Evolutionary conservation across 1,140 invertebrate species (phyloP), one percentile per base, ranked within the genome.

Genomic region (Apocrypta bakeri): DNA sequence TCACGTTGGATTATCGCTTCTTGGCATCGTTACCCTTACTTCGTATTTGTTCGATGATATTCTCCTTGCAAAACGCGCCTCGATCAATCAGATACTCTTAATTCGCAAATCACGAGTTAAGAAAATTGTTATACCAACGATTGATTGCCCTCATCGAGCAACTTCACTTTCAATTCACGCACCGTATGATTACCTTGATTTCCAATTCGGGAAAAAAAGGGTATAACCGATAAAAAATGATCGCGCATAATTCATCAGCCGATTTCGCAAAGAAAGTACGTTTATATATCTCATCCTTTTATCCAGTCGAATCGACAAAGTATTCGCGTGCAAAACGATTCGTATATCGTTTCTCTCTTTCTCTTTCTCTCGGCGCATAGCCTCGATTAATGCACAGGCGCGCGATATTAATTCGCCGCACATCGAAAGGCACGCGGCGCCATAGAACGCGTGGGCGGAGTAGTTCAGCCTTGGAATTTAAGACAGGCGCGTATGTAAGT

Each of bases 371-470:
- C 42, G 4, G 12, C 9, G 4, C 17, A 48, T 27, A 64, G 1
- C 11, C 27, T 66, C 64, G 27, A 71, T 71, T 71, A 71, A 71
- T 71, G 31, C 27, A 29, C 17, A 33, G 25, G 8, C 29, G 31
- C 68, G 21, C 29, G 29, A 71, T 71, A 71, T 71, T 71, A 71
- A 71, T 71, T 71, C 17, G 66, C 66, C 64, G 48, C 48, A 56
- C 21, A n/a, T 56, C 21, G 48, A 56, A 66, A 66, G 63, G 24
- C 27, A 9, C 27, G 9, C 24, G 63, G 24, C 24, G 63, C 63
- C 63, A 17, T 6, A n/a, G 48, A 21, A 56, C 48, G 25, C 63
- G 63, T 66, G 63, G 63, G 63, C 63, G 27, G 68, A 71, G 68
- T 29, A 33, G 31, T 29, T 24, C 31, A 71, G 29, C 29, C 14